These are phyloP conservation scores for Helleia helle DNA, from an alignment of 2,888 invertebrate species.

Conservation along the genomic window DNA sequence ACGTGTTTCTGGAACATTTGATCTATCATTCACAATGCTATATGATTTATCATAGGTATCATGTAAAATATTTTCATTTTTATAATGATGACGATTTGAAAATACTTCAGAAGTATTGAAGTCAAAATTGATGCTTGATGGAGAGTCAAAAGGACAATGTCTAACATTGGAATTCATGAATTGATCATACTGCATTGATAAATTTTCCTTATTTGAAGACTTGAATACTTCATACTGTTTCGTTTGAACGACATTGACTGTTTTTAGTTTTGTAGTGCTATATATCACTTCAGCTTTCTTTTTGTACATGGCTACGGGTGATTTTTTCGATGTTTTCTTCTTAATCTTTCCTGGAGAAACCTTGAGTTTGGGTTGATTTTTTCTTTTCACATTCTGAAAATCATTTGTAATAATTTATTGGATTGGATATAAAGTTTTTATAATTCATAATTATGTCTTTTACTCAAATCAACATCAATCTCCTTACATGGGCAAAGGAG, in stretches of 20 bases:
- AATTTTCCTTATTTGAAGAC: slow-evolving; percentile 41
- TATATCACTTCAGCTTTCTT: slow-evolving; percentile 46
- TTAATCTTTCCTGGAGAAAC: slow-evolving; percentile 57
- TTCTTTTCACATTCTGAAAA: slow-evolving; percentile 49
- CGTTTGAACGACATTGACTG: slow-evolving; percentile 35
- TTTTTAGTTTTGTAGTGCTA: slow-evolving; percentile 41
- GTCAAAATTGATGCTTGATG: slow-evolving; percentile 38
- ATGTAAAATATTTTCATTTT: slow-evolving; percentile 32
- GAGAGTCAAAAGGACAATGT: slow-evolving; percentile 55
- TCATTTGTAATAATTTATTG: no score
- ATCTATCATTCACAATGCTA: slow-evolving; percentile 19
- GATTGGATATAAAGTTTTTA: no score
- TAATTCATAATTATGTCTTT: no score
- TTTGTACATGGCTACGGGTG: slow-evolving; percentile 50
- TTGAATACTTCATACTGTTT: slow-evolving; percentile 33
- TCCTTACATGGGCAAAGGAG: no score
- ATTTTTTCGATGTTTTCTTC: slow-evolving; percentile 48
- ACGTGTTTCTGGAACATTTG: slow-evolving; percentile 23
- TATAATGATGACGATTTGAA: slow-evolving; percentile 39
- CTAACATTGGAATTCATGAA: slow-evolving; percentile 29
- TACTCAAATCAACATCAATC: no score
- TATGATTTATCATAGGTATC: slow-evolving; percentile 50
- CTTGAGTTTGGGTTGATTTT: slow-evolving; percentile 43
- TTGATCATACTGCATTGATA: slow-evolving; percentile 32
- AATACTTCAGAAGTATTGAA: slow-evolving; percentile 61